phyloP scores from a whole-genome alignment of 2,113 vertebrate species.

The Pseudolaguvia tuberculata region DNA sequence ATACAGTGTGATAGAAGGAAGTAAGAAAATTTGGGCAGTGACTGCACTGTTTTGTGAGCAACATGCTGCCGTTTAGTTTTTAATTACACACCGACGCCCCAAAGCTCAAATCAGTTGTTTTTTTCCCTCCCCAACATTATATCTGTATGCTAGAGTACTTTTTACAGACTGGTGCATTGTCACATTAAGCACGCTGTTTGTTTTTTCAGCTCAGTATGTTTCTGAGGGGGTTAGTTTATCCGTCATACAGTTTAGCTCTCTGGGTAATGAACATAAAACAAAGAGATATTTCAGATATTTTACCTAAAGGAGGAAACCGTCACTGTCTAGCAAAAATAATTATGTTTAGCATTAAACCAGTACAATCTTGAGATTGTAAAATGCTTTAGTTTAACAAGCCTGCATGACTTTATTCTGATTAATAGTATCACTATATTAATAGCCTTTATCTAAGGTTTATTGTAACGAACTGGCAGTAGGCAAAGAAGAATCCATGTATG shows the following conservation, averaged over 20 bases:
- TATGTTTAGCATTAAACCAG: neutral
- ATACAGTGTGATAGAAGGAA: slow-evolving; percentile 4
- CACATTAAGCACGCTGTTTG: slow-evolving; percentile 38
- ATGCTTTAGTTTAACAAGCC: neutral
- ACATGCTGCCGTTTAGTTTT: slow-evolving; percentile 24
- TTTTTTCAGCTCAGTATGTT: slow-evolving; percentile 18
- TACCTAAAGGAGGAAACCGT: slow-evolving; percentile 15
- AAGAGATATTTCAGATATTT: slow-evolving; percentile 8
- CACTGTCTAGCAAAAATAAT: slow-evolving; percentile 12
- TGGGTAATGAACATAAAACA: slow-evolving; percentile 28
- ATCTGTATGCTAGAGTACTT: slow-evolving; percentile 13
- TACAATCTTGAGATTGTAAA: neutral
- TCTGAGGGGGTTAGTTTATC: slow-evolving; percentile 13
- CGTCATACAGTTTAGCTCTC: slow-evolving; percentile 17
- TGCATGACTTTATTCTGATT: neutral
- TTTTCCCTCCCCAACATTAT: slow-evolving; percentile 17
- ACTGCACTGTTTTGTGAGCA: neutral
- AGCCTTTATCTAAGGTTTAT: too few species aligned
- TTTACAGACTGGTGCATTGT: slow-evolving; percentile 27
- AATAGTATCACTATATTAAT: neutral
- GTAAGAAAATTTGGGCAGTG: neutral
- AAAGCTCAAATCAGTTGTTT: slow-evolving; percentile 28
- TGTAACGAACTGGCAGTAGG: too few species aligned
- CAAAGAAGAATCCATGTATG: too few species aligned
- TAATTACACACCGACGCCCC: slow-evolving; percentile 27